Base-by-base conservation (phyloP, 2,797 vertebrate species). In the Nannoperca obscura region DNA sequence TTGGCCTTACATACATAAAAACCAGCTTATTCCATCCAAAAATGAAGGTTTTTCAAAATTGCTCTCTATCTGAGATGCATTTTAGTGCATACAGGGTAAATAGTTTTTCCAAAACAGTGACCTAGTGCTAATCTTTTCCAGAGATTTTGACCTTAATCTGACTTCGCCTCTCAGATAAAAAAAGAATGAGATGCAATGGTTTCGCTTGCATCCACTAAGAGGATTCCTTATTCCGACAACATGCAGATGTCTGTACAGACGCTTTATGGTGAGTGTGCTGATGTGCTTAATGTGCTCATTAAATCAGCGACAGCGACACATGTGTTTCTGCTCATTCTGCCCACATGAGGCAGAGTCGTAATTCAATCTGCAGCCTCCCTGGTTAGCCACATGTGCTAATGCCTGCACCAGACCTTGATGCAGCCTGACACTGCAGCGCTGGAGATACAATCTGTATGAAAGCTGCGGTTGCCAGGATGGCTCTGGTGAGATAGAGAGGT, bases 341-440 rank as follows among this genome's bases (percentile, higher is more conserved):
- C 86, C 88, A 83, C 83, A 85, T 80, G 83, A 84, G 83, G 79
- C 85, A n/a, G 67, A 81, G 75, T 53, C 32, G 38, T 91, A 90
- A 93, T 94, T 91, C 85, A 91, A 91, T 94, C 85, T 86, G 85
- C 89, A 89, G 88, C 80, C 88, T 89, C 81, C 67, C 87, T 80
- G 86, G 90, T 92, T 92, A 93, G 90, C 93, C 88, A 84, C 91
- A 87, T 83, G 84, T 83, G 80, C 88, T 93, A 86, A 92, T 82
- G 73, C 76, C 75, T 82, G 65, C 82, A 74, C 80, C 83, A 69
- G 81, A 83, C 74, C 84, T 47, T 86, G 83, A 92, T 92, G 81
- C 74, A 76, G 78, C 67, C 66, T 87, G 89, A 91, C 90, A 85
- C 75, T 13, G 58, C 83, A 15, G 42, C 11, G 38, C 74, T 63